Evolutionary conservation across 2,113 vertebrate genomes (phyloP).

Genomic region (Rhynchopsitta pachyrhyncha): DNA sequence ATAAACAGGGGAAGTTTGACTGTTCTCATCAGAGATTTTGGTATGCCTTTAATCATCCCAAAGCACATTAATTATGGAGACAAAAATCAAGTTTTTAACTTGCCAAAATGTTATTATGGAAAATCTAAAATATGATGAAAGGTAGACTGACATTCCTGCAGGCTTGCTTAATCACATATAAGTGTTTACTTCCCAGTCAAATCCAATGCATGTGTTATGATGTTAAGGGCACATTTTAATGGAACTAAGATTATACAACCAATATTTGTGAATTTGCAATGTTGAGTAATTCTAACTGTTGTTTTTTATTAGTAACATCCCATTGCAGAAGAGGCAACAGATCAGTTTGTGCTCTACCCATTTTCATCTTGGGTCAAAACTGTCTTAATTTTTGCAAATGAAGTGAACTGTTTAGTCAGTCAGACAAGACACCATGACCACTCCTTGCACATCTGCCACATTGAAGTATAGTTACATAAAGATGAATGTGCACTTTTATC

Average conservation of each 20-base stretch:
- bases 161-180: not conserved
- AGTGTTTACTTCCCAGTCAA: conserved; percentile 10
- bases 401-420: not conserved
- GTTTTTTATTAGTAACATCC: conserved; percentile 11
- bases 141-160: not conserved
- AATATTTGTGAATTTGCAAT: not conserved
- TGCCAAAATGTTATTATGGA: conserved; percentile 12
- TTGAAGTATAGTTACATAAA: not conserved
- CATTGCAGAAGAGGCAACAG: not conserved
- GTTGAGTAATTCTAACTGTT: conserved; percentile 3
- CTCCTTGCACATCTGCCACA: not conserved
- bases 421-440: not conserved
- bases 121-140: conserved; percentile 10
- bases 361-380: conserved; percentile 1
- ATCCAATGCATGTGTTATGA: not conserved
- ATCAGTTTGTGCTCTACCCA: not conserved
- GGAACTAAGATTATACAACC: not conserved
- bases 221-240: not conserved
- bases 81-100: conserved; percentile 5
- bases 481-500: not conserved
- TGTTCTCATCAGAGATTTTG: not conserved
- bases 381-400: not conserved
- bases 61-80: not conserved
- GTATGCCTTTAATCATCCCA: conserved; percentile 3
- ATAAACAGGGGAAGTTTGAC: not conserved